Evolutionary conservation across 2,888 invertebrate species (phyloP).

Genomic region (Aricia artaxerxes): DNA sequence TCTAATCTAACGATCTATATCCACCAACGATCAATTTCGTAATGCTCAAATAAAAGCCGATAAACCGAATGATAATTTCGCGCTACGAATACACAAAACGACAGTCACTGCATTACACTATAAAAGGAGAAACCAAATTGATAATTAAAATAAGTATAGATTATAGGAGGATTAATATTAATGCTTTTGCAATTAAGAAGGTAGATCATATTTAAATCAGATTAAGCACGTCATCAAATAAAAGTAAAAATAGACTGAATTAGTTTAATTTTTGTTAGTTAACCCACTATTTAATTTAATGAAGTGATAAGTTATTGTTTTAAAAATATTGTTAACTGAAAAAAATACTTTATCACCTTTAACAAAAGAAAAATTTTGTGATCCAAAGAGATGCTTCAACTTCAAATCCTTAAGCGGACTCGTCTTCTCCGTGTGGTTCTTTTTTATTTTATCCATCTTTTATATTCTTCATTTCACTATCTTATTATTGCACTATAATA

Average conservation of each 20-base stretch:
- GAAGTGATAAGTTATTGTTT: not conserved
- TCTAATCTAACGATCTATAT: conserved; percentile 12
- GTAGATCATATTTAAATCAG: not conserved
- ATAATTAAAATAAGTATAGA: not conserved
- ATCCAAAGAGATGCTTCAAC: conserved; percentile 56
- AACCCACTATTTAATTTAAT: conserved; percentile 39
- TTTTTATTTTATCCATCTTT: conserved; percentile 48
- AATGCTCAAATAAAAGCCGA: conserved; percentile 20
- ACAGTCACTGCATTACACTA: not conserved
- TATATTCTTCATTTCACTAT: conserved; percentile 3
- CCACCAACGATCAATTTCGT: not conserved
- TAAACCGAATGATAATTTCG: conserved; percentile 7
- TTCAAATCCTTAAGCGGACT: conserved; percentile 46
- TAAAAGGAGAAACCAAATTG: not conserved
- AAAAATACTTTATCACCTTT: conserved; percentile 47
- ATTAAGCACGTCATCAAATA: too few relatives aligned
- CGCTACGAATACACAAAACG: not conserved
- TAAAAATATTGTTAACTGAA: not conserved
- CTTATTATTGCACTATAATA: conserved; percentile 7
- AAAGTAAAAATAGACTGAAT: not conserved
- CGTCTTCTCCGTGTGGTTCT: conserved; percentile 57
- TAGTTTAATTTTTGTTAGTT: conserved; percentile 3
- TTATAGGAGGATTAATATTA: not conserved
- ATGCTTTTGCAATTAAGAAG: not conserved
- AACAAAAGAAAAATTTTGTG: conserved; percentile 50